Percentiles rank a stretch among this genome's conserved stretches.
phyloP scores from a whole-genome alignment of 2,888 invertebrate species.

The Selenia dentaria region DNA sequence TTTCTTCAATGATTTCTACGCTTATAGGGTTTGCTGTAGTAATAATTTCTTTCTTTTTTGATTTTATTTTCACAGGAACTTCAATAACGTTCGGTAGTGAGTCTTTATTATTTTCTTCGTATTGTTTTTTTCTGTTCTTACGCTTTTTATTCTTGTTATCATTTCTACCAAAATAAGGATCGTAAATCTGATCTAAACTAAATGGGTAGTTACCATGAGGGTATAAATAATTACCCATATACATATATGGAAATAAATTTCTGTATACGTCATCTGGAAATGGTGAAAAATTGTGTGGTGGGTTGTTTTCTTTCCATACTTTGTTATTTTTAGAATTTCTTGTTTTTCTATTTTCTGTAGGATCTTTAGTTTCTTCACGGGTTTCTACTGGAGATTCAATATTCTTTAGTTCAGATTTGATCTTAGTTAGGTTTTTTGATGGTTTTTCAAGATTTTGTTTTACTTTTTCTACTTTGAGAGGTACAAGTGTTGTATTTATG shows the following conservation, averaged over 20 bases:
- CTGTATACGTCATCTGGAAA: constrained; percentile 20
- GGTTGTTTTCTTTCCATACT: background rate
- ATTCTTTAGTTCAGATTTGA: constrained; percentile 9
- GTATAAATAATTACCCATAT: constrained; percentile 23
- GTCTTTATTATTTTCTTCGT: constrained; percentile 6
- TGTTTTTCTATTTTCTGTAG: constrained; percentile 38
- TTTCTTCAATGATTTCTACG: constrained; percentile 27
- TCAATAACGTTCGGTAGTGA: constrained; percentile 5
- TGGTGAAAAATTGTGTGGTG: constrained; percentile 6
- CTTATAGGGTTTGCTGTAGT: constrained; percentile 19
- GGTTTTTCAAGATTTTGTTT: background rate
- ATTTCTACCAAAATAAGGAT: constrained; percentile 18
- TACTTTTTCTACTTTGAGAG: background rate
- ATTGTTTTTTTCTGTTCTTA: constrained; percentile 23
- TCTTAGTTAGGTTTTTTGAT: background rate
- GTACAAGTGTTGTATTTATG: background rate
- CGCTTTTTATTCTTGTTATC: constrained; percentile 17
- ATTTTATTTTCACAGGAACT: constrained; percentile 20
- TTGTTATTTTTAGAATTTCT: constrained; percentile 22
- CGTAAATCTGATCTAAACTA: constrained; percentile 37
- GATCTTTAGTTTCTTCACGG: constrained; percentile 28
- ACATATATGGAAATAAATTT: constrained; percentile 29
- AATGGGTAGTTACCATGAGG: constrained; percentile 29
- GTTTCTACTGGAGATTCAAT: constrained; percentile 23
- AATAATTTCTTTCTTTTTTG: constrained; percentile 24